Evolutionary conservation across 1,140 invertebrate species (phyloP).

Genomic region (Episyrphus balteatus): DNA sequence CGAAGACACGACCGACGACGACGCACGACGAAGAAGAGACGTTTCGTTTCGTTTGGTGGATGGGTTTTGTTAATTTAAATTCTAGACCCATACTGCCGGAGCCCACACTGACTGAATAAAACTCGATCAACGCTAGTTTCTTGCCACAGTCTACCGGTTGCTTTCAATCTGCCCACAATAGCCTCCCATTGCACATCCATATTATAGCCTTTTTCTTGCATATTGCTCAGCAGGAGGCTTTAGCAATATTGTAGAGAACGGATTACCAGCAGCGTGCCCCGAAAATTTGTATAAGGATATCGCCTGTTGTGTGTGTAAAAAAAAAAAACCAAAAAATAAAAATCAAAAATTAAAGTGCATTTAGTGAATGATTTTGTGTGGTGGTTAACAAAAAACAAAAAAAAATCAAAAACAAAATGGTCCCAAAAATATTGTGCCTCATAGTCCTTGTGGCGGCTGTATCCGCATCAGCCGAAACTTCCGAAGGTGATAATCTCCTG

Average conservation of each 20-base stretch:
- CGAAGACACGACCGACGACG: too few species aligned
- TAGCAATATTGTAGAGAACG: conserved; percentile 6
- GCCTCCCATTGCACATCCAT: too few species aligned
- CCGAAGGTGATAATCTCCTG: conserved; percentile 37
- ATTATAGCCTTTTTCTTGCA: background rate
- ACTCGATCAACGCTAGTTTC: conserved; percentile 36
- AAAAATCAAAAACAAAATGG: conserved; percentile 39
- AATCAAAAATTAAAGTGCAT: conserved; percentile 12
- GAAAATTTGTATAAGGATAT: background rate
- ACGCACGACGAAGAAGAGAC: too few species aligned
- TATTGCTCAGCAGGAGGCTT: background rate
- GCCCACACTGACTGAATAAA: conserved; percentile 24
- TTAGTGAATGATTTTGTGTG: conserved; percentile 8
- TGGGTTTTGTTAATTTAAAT: too few species aligned
- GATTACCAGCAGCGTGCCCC: conserved; percentile 15
- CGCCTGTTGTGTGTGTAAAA: background rate
- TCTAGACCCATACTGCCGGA: background rate
- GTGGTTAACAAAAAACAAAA: conserved; percentile 4
- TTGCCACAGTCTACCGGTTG: conserved; percentile 39
- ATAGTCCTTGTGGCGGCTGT: conserved; percentile 44
- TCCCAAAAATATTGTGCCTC: conserved; percentile 31
- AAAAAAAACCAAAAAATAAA: conserved; percentile 2
- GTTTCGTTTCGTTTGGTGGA: too few species aligned
- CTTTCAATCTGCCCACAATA: conserved; percentile 28
- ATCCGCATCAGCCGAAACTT: conserved; percentile 37